A percentile compares a stretch with the other conserved stretches of the same genome.
These are phyloP conservation scores for Gandaritis pyraliata DNA, from an alignment of 2,888 invertebrate species.

Conservation along the genomic window DNA sequence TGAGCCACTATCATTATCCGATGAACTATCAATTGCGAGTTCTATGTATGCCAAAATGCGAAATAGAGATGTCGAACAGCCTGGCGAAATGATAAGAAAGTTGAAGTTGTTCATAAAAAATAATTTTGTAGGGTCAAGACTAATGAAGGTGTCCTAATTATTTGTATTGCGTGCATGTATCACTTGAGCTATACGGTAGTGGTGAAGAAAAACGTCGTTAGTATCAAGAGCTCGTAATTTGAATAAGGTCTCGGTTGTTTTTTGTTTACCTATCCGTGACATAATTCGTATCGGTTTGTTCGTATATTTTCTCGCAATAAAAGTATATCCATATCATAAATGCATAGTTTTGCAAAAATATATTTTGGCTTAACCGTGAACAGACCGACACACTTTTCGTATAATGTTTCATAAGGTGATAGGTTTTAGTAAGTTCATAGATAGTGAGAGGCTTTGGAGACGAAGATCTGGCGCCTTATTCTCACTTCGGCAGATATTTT, in stretches of 20 bases:
- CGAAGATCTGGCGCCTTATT: too few relatives aligned
- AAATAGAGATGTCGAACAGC: slow-evolving; percentile 22
- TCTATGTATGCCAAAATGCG: slow-evolving; percentile 28
- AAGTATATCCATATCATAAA: too few relatives aligned
- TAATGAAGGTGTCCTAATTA: neutral
- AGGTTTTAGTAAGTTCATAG: too few relatives aligned
- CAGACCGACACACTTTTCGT: too few relatives aligned
- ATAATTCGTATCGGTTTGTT: neutral
- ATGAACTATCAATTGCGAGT: slow-evolving; percentile 14
- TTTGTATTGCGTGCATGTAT: slow-evolving; percentile 1
- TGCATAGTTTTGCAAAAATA: too few relatives aligned
- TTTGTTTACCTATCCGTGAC: neutral
- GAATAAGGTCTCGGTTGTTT: slow-evolving; percentile 8
- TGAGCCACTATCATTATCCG: slow-evolving; percentile 60
- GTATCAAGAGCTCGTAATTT: slow-evolving; percentile 1
- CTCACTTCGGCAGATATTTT: too few relatives aligned
- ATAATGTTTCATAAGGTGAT: too few relatives aligned
- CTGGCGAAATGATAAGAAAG: slow-evolving; percentile 17
- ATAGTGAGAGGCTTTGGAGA: too few relatives aligned
- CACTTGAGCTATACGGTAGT: slow-evolving; percentile 12
- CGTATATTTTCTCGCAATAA: too few relatives aligned
- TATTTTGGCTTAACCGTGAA: too few relatives aligned
- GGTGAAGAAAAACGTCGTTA: slow-evolving; percentile 5
- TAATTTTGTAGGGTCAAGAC: neutral
- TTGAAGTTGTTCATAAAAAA: neutral